Percentiles rank a stretch among this genome's conserved stretches.
Evolutionary conservation across 2,113 vertebrate species (phyloP).

Genomic region (Capreolus pygargus): DNA sequence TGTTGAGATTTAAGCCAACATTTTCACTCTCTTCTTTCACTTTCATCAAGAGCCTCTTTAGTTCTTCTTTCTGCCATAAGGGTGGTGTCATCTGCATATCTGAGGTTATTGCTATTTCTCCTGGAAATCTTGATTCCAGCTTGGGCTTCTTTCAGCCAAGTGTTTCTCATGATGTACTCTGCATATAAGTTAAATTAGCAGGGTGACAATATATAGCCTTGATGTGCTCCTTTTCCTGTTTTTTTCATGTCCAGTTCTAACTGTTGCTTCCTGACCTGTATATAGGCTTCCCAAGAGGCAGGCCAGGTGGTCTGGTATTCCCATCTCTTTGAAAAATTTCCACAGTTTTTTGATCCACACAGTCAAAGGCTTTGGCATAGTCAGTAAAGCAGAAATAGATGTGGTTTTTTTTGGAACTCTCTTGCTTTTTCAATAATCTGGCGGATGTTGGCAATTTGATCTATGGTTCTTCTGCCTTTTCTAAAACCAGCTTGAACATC

Average conservation of each 20-base stretch:
- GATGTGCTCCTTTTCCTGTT: background rate
- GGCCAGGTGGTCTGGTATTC: background rate
- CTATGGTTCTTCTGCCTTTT: background rate
- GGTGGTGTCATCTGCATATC: background rate
- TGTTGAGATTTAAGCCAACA: background rate
- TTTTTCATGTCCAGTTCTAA: background rate
- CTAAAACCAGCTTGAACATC: background rate
- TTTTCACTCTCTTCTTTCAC: background rate
- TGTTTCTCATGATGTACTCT: accelerated
- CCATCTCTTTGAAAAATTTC: background rate
- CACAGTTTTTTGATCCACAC: background rate
- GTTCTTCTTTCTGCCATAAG: background rate
- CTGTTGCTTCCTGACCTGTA: background rate
- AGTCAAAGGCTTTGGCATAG: background rate
- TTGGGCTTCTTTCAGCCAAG: background rate
- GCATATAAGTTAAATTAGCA: background rate
- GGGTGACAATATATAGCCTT: background rate
- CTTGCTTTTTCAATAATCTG: background rate
- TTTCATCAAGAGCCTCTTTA: background rate
- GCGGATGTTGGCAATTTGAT: background rate
- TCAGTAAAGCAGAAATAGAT: background rate
- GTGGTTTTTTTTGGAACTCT: background rate
- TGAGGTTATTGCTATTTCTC: background rate
- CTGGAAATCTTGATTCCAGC: background rate
- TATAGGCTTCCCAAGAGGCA: background rate